These are phyloP conservation scores for Dendronephthya gigantea DNA, from an alignment of 64 coral and sea anemone genomes.

Conservation along the genomic window DNA sequence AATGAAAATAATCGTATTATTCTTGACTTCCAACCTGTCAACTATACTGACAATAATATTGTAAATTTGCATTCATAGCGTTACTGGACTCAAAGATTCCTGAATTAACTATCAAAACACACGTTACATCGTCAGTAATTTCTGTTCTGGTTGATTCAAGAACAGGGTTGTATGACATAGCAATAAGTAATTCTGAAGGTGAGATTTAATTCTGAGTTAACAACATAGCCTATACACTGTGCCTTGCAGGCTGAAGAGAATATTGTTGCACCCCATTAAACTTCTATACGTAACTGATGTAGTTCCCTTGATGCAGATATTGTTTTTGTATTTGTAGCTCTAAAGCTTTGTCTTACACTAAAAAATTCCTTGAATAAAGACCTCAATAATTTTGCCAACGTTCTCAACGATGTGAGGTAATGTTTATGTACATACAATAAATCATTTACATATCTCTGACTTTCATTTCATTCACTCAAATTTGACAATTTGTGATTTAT, in stretches of 20 bases:
- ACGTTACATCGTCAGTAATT: neutral
- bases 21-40: too few species aligned
- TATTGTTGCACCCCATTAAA: too few species aligned
- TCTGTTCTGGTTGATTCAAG: neutral
- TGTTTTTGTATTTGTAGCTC: neutral
- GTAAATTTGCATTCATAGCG: neutral
- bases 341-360: neutral
- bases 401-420: neutral
- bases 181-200: constrained; percentile 10
- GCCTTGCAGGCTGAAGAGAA: neutral
- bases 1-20: too few species aligned
- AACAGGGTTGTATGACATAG: neutral
- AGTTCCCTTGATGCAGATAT: too few species aligned
- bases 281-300: too few species aligned
- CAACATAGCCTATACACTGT: neutral
- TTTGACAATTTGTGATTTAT: neutral
- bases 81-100: neutral
- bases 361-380: constrained; percentile 14
- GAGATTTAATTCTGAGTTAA: neutral
- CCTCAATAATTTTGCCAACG: neutral
- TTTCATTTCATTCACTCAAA: neutral
- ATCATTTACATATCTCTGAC: too few species aligned
- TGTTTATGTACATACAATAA: too few species aligned
- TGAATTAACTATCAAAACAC: neutral
- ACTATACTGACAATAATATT: too few species aligned